Conservation (phyloP, 1,140 invertebrate species). For the Bombus sibiricus region DNA sequence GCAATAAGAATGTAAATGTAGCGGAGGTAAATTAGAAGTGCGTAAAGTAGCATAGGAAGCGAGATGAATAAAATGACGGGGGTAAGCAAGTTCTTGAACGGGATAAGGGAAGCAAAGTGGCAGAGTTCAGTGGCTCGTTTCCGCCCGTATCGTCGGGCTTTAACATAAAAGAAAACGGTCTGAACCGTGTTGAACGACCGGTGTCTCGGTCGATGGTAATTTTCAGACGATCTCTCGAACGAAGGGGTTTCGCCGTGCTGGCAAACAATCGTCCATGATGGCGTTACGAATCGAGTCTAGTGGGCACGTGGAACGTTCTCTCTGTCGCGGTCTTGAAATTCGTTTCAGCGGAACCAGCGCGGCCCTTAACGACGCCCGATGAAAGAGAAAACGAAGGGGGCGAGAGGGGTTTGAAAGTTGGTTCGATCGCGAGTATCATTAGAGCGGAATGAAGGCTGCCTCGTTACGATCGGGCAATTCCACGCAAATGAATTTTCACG, state of each 20-base stretch:
- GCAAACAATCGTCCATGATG: conserved; percentile 24
- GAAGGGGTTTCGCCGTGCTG: neutral
- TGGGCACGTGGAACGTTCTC: neutral
- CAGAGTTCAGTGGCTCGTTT: conserved; percentile 55
- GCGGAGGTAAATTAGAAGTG: too few species aligned
- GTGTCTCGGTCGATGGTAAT: conserved; percentile 29
- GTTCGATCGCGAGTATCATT: neutral
- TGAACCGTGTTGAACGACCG: conserved; percentile 52
- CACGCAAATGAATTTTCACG: conserved; percentile 18
- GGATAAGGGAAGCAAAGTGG: conserved; percentile 38
- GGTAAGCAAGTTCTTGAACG: conserved; percentile 39
- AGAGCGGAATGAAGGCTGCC: neutral
- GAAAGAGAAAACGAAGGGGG: neutral
- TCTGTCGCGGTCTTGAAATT: conserved; percentile 20
- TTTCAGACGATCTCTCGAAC: conserved; percentile 49
- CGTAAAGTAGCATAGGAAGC: neutral
- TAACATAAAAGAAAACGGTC: conserved; percentile 59
- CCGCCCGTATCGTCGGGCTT: conserved; percentile 54
- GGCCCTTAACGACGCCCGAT: neutral
- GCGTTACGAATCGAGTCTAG: neutral
- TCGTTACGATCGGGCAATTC: conserved; percentile 2
- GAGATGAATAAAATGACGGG: conserved; percentile 41
- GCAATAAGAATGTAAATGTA: neutral
- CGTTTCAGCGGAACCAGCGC: neutral
- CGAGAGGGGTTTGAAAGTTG: neutral